phyloP scores from a whole-genome alignment of 2,888 invertebrate genomes.

The Sarcophaga variegata region DNA sequence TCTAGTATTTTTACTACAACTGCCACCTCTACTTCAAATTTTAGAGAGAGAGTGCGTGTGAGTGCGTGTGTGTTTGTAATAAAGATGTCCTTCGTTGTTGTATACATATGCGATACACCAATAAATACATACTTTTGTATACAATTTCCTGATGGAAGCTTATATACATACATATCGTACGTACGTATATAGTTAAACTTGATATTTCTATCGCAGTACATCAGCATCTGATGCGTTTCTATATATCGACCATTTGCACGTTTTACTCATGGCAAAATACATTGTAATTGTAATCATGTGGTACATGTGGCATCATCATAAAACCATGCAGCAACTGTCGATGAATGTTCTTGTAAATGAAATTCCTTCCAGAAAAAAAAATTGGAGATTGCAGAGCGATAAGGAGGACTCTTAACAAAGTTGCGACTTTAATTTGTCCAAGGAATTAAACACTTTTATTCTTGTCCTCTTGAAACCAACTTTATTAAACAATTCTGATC shows the following conservation, averaged over 20 bases:
- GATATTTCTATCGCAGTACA: constrained; percentile 28
- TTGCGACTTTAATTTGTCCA: no score
- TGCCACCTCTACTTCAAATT: background rate
- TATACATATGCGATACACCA: constrained; percentile 36
- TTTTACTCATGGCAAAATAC: constrained; percentile 52
- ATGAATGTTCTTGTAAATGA: background rate
- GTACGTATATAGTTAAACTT: constrained; percentile 37
- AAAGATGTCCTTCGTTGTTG: constrained; percentile 20
- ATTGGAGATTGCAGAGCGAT: accelerated
- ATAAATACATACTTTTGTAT: constrained; percentile 20
- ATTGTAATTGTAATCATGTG: constrained; percentile 45
- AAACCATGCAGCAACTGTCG: constrained; percentile 31
- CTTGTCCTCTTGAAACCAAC: no score
- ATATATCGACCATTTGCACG: constrained; percentile 47
- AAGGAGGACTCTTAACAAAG: no score
- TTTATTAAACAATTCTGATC: no score
- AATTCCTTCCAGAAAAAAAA: no score
- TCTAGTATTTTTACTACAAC: background rate
- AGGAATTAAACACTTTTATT: no score
- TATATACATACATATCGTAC: background rate
- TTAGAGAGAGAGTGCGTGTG: background rate
- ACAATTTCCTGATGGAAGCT: no score
- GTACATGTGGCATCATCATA: constrained; percentile 52
- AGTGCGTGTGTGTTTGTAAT: background rate
- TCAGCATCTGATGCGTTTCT: constrained; percentile 38